These are phyloP conservation scores for Sorex maritimensis DNA, from an alignment of 2,797 vertebrate genomes.

Conservation along the genomic window DNA sequence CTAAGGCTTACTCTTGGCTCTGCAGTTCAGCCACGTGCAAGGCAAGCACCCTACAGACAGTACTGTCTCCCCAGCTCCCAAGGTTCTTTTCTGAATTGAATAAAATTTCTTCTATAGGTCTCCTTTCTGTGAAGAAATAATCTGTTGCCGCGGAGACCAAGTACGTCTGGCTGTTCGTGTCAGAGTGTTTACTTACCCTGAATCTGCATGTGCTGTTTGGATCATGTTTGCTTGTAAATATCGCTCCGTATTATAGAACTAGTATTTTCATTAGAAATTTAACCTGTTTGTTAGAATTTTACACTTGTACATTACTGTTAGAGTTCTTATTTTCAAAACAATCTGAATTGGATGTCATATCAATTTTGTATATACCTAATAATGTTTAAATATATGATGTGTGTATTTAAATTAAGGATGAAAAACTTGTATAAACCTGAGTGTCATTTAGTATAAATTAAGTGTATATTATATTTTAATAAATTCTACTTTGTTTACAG, in stretches of 20 bases:
- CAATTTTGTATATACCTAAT: slow-evolving; percentile 81
- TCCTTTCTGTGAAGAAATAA: slow-evolving; percentile 97
- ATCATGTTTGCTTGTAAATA: slow-evolving; percentile 99
- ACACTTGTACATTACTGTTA: slow-evolving; percentile 65
- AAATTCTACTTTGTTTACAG: slow-evolving; percentile 86
- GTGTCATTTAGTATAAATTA: slow-evolving; percentile 87
- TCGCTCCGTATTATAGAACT: slow-evolving; percentile 95
- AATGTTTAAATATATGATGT: slow-evolving; percentile 73
- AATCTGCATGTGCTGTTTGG: slow-evolving; percentile 97
- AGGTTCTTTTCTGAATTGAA: slow-evolving; percentile 41
- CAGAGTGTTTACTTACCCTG: slow-evolving; percentile 96
- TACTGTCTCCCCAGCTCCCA: no score
- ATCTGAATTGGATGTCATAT: slow-evolving; percentile 59
- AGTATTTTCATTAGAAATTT: slow-evolving; percentile 58
- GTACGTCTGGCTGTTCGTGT: slow-evolving; percentile 97
- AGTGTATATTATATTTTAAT: slow-evolving; percentile 88
- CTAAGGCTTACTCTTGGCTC: no score
- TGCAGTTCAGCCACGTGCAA: no score
- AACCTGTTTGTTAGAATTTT: slow-evolving; percentile 67
- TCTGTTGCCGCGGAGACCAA: slow-evolving; percentile 97
- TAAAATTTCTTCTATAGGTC: slow-evolving; percentile 92
- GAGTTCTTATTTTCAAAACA: slow-evolving; percentile 76
- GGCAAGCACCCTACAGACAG: background rate
- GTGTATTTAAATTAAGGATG: slow-evolving; percentile 82
- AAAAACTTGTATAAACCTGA: slow-evolving; percentile 81